These are phyloP conservation scores for Lerista edwardsae DNA, from an alignment of 2,797 vertebrate genomes.

Conservation along the genomic window DNA sequence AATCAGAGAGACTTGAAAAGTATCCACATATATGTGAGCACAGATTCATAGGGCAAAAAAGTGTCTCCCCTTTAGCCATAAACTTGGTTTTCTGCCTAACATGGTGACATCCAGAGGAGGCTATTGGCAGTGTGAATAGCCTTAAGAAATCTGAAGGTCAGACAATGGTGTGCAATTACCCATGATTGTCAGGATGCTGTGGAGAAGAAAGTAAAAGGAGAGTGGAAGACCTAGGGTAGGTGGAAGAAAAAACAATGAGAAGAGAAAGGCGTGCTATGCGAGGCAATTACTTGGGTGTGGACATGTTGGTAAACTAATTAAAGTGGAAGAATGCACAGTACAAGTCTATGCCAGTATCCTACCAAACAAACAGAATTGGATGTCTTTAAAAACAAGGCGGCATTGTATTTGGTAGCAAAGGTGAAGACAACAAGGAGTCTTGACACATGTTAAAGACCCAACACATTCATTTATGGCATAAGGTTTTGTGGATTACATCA, in stretches of 20 bases:
- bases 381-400: background rate
- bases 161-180: conserved; percentile 17
- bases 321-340: background rate
- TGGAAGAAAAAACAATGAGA: conserved; percentile 40
- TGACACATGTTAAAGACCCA: background rate
- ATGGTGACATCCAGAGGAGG: background rate
- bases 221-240: conserved; percentile 14
- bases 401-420: background rate
- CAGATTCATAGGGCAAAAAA: background rate
- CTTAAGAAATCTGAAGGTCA: conserved; percentile 40
- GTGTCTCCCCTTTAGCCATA: conserved; percentile 22
- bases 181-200: background rate
- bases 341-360: background rate
- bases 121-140: conserved; percentile 19
- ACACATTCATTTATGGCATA: background rate
- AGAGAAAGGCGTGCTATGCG: background rate
- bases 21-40: rapidly evolving
- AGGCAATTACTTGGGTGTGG: conserved; percentile 54
- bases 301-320: conserved; percentile 2
- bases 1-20: background rate
- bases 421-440: background rate
- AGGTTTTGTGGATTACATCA: no score
- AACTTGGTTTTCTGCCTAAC: background rate
- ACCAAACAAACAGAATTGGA: background rate
- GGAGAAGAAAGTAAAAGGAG: conserved; percentile 25